Evolutionary conservation across 2,113 vertebrate species (phyloP).

Genomic region (Carassius carassius): DNA sequence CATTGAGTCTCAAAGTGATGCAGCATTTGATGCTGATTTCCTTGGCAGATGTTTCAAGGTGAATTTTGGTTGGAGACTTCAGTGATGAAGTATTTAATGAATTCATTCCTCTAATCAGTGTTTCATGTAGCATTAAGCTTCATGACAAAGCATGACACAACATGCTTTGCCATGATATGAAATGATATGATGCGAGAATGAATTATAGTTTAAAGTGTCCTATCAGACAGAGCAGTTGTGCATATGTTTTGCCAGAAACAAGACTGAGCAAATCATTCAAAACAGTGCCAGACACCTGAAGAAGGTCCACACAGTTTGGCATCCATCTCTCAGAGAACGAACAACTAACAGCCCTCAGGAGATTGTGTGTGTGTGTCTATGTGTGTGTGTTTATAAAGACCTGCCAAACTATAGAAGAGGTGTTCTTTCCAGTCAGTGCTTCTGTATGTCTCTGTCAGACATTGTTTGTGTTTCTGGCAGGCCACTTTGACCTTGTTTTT

Average conservation of each 20-base stretch:
- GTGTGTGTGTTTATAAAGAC: not conserved
- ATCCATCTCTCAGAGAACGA: not conserved
- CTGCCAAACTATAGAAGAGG: slow-evolving; percentile 6
- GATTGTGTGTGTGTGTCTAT: not conserved
- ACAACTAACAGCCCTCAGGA: not conserved
- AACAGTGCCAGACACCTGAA: slow-evolving; percentile 4
- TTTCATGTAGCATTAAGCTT: not conserved
- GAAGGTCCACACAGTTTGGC: not conserved
- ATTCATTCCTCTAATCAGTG: no score
- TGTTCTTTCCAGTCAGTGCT: slow-evolving; percentile 35
- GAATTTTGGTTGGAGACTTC: no score
- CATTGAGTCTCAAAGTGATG: not conserved
- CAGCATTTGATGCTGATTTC: no score
- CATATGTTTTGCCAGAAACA: slow-evolving; percentile 1
- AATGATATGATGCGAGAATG: not conserved
- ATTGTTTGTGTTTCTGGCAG: slow-evolving; percentile 13
- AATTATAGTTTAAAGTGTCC: slow-evolving; percentile 1
- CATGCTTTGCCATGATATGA: not conserved
- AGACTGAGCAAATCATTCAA: not conserved
- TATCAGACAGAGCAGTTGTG: not conserved
- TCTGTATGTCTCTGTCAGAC: slow-evolving; percentile 21
- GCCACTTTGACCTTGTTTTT: slow-evolving; percentile 33
- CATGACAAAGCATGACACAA: not conserved
- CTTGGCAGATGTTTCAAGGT: no score
- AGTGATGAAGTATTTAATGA: no score